Evolutionary conservation across 2,888 invertebrate genomes (phyloP), one percentile per base, ranked within the genome.

Genomic region (Lampropteryx suffumata): DNA sequence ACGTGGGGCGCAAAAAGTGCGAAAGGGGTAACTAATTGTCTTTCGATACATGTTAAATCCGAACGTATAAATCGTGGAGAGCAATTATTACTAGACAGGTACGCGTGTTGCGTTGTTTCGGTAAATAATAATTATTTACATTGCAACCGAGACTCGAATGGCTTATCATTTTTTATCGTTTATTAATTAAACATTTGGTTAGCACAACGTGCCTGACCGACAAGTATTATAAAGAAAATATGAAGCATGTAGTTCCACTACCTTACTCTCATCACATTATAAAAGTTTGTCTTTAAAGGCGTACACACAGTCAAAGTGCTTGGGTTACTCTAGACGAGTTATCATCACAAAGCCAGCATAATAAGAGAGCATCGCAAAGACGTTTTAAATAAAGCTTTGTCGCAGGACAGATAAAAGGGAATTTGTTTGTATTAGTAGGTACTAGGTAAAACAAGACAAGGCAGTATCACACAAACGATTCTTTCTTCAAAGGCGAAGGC

Each of bases 311-410:
- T 44, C 50, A 57, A 52, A 59, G 55, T 54, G 53, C 54, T 56
- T 51, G 29, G 51, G 43, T 62, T 57, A 57, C 55, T 55, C 30
- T 46, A 56, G 59, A 56, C 59, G 59, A 59, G 61, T 59, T 57
- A 59, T 57, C 55, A 54, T 57, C 57, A 57, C 57, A 59, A 57
- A 57, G 59, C 50, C 46, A 37, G 37, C 52, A 56, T 62, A 67
- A 64, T 61, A 63, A 62, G 59, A 62, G 63, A 65, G 63, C 59
- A 61, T 57, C 58, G 58, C 57, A 61, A 65, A 65, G 65, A 67
- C 61, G 61, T 69, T 72, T 72, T 70, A 75, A 76, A 76, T 73
- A 71, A 76, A 72, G 66, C 73, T 71, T 68, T 65, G 65, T 64
- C 65, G 59, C 62, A 61, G 61, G 62, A 61, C 57, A 66, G 69